Evolutionary conservation across 2,888 invertebrate species (phyloP).

Genomic region (Drosophila acutilabella): DNA sequence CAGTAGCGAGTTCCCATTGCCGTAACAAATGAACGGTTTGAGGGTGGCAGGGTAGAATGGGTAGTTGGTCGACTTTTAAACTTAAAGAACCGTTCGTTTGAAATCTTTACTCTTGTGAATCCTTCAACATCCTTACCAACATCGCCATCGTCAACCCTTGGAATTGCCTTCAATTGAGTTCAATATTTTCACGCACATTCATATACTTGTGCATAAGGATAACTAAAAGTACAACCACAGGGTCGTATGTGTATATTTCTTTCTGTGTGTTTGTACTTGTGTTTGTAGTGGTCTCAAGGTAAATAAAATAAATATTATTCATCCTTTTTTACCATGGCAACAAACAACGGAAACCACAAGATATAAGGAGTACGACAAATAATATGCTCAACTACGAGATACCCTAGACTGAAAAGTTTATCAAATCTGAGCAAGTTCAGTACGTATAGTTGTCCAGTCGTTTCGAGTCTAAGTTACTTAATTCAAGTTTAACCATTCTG

Average conservation of each 20-base stretch:
- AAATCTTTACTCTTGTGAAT: not conserved
- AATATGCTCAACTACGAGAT: not conserved
- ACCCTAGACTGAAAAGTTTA: not conserved
- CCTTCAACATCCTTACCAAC: not conserved
- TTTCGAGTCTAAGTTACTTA: too few species aligned
- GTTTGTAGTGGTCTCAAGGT: slow-evolving; percentile 44
- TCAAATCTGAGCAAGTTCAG: too few species aligned
- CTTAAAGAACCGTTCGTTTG: slow-evolving; percentile 7
- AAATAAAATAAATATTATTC: slow-evolving; percentile 65
- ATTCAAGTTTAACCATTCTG: too few species aligned
- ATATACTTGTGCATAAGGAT: not conserved
- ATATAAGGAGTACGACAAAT: slow-evolving; percentile 12
- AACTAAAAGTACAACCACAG: slow-evolving; percentile 10
- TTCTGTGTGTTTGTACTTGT: slow-evolving; percentile 1
- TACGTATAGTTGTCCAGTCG: too few species aligned
- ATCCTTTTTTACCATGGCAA: slow-evolving; percentile 49
- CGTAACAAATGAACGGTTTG: not conserved
- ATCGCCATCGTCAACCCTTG: slow-evolving; percentile 23
- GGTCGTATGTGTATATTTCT: not conserved
- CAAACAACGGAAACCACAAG: slow-evolving; percentile 37
- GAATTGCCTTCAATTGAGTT: slow-evolving; percentile 6
- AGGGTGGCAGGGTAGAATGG: not conserved
- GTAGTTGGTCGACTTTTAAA: slow-evolving; percentile 7
- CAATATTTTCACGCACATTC: slow-evolving; percentile 12
- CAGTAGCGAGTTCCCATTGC: slow-evolving; percentile 5